Percentiles rank a stretch among this genome's conserved stretches.
These are phyloP conservation scores for Hirtodrosophila cameraria DNA, from an alignment of 2,888 invertebrate species.

Conservation along the genomic window DNA sequence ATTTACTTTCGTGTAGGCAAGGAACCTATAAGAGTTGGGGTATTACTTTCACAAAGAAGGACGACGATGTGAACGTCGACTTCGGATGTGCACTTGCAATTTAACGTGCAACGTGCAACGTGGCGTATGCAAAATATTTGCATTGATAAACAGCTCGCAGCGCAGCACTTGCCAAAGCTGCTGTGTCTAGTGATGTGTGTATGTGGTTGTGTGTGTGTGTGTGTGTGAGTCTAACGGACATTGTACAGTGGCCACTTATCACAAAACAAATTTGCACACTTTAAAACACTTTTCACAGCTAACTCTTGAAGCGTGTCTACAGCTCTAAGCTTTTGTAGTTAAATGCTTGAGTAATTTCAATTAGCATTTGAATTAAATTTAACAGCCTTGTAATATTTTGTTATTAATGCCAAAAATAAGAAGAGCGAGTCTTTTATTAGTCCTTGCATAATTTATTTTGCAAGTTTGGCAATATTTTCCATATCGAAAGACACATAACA, in stretches of 20 bases:
- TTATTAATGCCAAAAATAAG: too few species aligned
- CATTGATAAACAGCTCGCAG: constrained; percentile 74
- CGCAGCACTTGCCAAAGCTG: constrained; percentile 38
- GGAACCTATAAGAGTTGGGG: constrained; percentile 10
- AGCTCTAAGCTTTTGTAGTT: neutral
- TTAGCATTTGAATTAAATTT: too few species aligned
- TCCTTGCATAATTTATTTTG: too few species aligned
- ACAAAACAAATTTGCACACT: constrained; percentile 45
- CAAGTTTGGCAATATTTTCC: too few species aligned
- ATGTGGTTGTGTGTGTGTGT: constrained; percentile 5
- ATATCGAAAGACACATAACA: too few species aligned
- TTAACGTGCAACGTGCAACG: constrained; percentile 73
- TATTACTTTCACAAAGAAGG: constrained; percentile 53
- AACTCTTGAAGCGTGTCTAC: constrained; percentile 18
- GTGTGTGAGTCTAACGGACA: constrained; percentile 20
- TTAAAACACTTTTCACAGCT: constrained; percentile 25
- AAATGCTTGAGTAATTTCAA: too few species aligned
- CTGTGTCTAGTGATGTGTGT: constrained; percentile 37
- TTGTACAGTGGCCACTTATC: constrained; percentile 55
- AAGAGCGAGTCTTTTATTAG: too few species aligned
- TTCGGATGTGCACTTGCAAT: constrained; percentile 71
- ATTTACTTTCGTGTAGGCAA: constrained; percentile 53
- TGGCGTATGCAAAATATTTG: constrained; percentile 77
- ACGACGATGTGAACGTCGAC: constrained; percentile 29
- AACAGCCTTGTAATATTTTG: too few species aligned